Percentiles rank a stretch among this genome's conserved stretches.
Conservation (phyloP, 2,113 vertebrate genomes). For the Daboia siamensis region DNA sequence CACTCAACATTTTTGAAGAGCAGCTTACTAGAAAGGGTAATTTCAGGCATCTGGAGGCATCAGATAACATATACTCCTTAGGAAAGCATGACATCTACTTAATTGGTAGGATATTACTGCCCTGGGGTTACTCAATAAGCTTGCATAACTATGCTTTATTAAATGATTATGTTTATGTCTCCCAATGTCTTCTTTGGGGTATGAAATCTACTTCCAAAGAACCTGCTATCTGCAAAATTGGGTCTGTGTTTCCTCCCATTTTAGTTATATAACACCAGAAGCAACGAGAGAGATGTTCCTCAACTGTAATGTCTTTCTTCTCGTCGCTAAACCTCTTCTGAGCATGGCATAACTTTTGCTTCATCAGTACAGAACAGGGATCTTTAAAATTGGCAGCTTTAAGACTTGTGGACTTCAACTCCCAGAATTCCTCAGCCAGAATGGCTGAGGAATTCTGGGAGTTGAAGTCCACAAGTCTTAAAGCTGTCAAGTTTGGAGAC, state of each 20-base stretch:
- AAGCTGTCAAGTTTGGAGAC: no score
- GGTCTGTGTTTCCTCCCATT: slow-evolving; percentile 21
- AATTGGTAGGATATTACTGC: background rate
- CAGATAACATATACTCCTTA: background rate
- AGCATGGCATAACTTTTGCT: slow-evolving; percentile 48
- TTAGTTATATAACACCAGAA: slow-evolving; percentile 33
- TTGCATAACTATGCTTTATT: background rate
- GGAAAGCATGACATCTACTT: background rate
- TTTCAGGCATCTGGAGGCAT: background rate
- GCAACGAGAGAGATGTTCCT: slow-evolving; percentile 29
- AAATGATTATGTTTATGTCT: background rate
- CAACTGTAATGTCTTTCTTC: slow-evolving; percentile 4
- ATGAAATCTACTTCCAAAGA: background rate
- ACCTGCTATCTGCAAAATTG: background rate
- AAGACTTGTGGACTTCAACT: no score
- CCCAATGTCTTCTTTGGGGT: background rate
- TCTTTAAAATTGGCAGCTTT: no score
- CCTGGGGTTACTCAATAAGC: background rate
- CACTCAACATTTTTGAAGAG: background rate
- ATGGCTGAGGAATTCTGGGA: no score
- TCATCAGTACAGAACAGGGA: slow-evolving; percentile 1
- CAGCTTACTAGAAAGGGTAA: background rate
- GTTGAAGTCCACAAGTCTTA: no score
- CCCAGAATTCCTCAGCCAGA: no score
- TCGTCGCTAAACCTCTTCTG: slow-evolving; percentile 44